Evolutionary conservation across 2,797 vertebrate species (phyloP).

Genomic region (Esox masquinongy): DNA sequence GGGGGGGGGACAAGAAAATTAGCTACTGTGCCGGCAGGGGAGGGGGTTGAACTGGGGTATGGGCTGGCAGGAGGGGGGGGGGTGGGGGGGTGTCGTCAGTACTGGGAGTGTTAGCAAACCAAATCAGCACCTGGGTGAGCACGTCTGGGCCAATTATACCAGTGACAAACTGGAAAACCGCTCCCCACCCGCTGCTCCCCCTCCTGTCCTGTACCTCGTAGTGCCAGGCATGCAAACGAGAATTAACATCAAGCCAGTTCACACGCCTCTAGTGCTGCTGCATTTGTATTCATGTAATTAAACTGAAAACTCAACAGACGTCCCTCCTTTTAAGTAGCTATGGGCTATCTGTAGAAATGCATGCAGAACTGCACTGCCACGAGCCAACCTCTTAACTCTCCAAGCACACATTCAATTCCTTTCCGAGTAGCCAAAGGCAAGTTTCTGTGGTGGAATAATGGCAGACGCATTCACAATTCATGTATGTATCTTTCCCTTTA

Average conservation of each 20-base stretch:
- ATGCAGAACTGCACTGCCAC: background rate
- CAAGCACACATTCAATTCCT: background rate
- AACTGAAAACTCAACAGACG: background rate
- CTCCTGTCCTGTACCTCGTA: background rate
- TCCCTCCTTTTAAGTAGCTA: background rate
- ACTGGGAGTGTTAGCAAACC: background rate
- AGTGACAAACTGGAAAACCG: constrained; percentile 9
- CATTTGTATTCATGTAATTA: constrained; percentile 5
- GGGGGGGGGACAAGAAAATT: background rate
- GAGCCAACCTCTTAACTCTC: background rate
- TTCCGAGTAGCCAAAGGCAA: background rate
- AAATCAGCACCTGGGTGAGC: background rate
- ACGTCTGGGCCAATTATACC: constrained; percentile 11
- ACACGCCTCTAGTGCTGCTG: background rate
- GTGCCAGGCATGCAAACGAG: background rate
- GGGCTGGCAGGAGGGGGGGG: background rate
- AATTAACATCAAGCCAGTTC: constrained; percentile 2
- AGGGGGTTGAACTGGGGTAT: too few relatives aligned
- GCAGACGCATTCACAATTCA: too few relatives aligned
- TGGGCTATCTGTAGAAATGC: background rate
- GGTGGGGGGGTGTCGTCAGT: background rate
- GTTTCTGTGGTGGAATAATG: background rate
- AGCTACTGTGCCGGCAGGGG: background rate
- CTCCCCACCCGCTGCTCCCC: background rate
- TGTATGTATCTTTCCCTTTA: too few relatives aligned